Evolutionary conservation across 2,113 vertebrate species (phyloP).

Genomic region (Stegostoma tigrinum): DNA sequence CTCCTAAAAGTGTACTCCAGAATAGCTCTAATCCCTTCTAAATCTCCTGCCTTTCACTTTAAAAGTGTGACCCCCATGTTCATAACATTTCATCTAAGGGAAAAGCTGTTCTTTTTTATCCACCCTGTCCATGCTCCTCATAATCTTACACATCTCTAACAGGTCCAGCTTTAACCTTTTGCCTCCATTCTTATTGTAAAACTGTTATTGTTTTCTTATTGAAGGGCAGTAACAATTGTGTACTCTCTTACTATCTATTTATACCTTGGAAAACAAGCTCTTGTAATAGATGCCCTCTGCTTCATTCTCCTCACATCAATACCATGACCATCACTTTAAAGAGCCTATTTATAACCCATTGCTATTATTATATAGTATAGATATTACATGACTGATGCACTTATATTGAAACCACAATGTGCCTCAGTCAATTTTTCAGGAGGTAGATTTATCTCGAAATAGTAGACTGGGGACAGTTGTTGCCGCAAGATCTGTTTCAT

Average conservation of each 20-base stretch:
- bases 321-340: not conserved
- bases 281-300: not conserved
- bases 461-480: too few species aligned
- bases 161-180: too few species aligned
- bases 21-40: too few species aligned
- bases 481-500: not conserved
- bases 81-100: too few species aligned
- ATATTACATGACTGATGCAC: not conserved
- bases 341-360: not conserved
- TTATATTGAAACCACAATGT: not conserved
- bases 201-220: not conserved
- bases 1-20: too few species aligned
- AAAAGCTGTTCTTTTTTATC: too few species aligned
- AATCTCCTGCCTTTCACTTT: too few species aligned
- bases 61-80: too few species aligned
- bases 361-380: not conserved
- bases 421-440: not conserved
- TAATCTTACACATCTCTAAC: too few species aligned
- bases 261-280: not conserved
- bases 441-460: not conserved
- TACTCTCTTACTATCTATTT: not conserved
- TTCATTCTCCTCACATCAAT: not conserved
- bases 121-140: too few species aligned
- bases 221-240: not conserved
- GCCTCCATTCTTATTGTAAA: not conserved